phyloP scores from a whole-genome alignment of 1,140 invertebrate genomes.

The Leptinotarsa texana region DNA sequence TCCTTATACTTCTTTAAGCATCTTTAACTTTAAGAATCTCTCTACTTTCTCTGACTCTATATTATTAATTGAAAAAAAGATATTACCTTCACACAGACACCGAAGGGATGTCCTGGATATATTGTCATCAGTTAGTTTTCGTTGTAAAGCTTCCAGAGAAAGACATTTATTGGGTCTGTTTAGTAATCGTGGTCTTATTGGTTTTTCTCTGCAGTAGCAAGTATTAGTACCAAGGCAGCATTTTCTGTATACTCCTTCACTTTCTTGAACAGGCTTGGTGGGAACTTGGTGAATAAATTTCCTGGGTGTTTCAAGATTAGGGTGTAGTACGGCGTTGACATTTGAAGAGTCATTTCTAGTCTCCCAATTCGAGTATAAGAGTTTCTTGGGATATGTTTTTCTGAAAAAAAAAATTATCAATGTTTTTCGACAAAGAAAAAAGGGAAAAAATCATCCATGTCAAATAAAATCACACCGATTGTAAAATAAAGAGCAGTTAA shows the following conservation, averaged over 20 bases:
- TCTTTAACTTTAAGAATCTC: no score
- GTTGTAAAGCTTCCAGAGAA: constrained; percentile 3
- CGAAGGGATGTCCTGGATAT: neutral
- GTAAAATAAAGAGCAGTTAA: no score
- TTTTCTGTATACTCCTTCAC: constrained; percentile 31
- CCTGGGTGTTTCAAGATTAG: constrained; percentile 23
- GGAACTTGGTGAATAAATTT: constrained; percentile 7
- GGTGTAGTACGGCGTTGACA: constrained; percentile 33
- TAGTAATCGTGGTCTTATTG: constrained; percentile 33
- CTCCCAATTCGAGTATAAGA: constrained; percentile 25
- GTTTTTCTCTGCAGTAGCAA: constrained; percentile 35
- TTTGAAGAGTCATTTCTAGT: constrained; percentile 38
- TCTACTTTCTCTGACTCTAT: no score
- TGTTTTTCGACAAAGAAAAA: no score
- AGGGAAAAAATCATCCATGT: no score
- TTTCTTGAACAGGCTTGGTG: constrained; percentile 26
- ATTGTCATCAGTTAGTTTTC: neutral
- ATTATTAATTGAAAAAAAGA: neutral
- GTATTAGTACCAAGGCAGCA: constrained; percentile 29
- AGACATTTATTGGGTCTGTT: constrained; percentile 30
- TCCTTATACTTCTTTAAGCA: no score
- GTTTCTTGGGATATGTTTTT: neutral
- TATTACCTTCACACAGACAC: constrained; percentile 26
- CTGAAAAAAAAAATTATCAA: neutral
- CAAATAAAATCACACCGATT: no score